These are phyloP conservation scores for Eumaeus atala DNA, from an alignment of 1,140 invertebrate genomes.

Conservation along the genomic window DNA sequence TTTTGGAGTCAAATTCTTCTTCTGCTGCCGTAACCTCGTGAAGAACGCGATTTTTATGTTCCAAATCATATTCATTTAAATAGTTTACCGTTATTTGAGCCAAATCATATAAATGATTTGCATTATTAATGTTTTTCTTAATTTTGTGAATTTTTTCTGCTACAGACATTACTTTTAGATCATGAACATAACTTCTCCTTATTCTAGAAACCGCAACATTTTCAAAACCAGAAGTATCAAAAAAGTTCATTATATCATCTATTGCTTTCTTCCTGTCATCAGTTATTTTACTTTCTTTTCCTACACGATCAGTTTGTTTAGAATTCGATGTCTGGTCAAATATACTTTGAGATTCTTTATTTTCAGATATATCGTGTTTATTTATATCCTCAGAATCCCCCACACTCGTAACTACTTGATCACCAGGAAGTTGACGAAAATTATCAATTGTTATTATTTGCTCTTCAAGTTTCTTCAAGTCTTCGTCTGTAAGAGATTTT, in stretches of 20 bases:
- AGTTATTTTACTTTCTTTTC: slow-evolving; percentile 26
- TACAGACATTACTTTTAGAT: slow-evolving; percentile 35
- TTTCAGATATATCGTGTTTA: slow-evolving; percentile 19
- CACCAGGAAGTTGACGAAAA: slow-evolving; percentile 19
- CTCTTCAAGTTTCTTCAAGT: slow-evolving; percentile 55
- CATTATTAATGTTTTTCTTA: slow-evolving; percentile 40
- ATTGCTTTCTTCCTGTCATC: slow-evolving; percentile 51
- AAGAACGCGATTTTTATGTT: slow-evolving; percentile 35
- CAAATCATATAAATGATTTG: slow-evolving; percentile 37
- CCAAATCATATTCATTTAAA: slow-evolving; percentile 44
- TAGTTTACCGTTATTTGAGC: slow-evolving; percentile 43
- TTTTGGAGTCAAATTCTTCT: slow-evolving; percentile 39
- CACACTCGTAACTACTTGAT: slow-evolving; percentile 11
- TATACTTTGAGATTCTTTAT: slow-evolving; percentile 25
- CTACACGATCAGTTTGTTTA: slow-evolving; percentile 23
- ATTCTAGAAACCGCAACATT: slow-evolving; percentile 24
- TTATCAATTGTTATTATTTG: slow-evolving; percentile 59
- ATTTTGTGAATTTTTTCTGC: slow-evolving; percentile 38
- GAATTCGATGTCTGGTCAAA: slow-evolving; percentile 25
- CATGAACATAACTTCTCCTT: slow-evolving; percentile 42
- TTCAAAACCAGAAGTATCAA: slow-evolving; percentile 45
- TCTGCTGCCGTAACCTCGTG: slow-evolving; percentile 41
- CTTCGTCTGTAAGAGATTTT: slow-evolving; percentile 41
- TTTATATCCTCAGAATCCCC: slow-evolving; percentile 11
- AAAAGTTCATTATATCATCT: slow-evolving; percentile 57